phyloP scores from a whole-genome alignment of 2,888 invertebrate species.

The Hartigia nigra region DNA sequence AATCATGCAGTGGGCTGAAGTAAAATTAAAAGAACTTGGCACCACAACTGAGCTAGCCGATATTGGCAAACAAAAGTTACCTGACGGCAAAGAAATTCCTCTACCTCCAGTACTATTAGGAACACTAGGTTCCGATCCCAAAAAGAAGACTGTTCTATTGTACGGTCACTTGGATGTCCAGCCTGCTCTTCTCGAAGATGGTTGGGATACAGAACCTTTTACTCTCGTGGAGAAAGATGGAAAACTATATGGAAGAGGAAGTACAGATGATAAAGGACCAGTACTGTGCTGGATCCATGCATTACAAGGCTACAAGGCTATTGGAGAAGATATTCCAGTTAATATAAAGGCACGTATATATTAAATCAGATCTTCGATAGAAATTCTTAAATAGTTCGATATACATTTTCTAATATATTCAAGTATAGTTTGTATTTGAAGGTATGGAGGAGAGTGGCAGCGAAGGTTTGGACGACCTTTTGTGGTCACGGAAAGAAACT shows the following conservation, averaged over 20 bases:
- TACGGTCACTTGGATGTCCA: slow-evolving; percentile 99
- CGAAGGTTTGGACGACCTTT: slow-evolving; percentile 90
- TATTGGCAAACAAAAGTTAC: slow-evolving; percentile 80
- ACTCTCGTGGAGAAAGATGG: slow-evolving; percentile 86
- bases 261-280: slow-evolving; percentile 95
- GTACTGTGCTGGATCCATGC: slow-evolving; percentile 97
- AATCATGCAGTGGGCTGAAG: slow-evolving; percentile 88
- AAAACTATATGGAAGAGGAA: slow-evolving; percentile 91
- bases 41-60: slow-evolving; percentile 78
- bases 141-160: slow-evolving; percentile 92
- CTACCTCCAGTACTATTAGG: slow-evolving; percentile 90
- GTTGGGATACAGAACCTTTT: slow-evolving; percentile 97
- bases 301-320: slow-evolving; percentile 85
- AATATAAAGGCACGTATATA: slow-evolving; percentile 71
- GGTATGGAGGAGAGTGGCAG: slow-evolving; percentile 99
- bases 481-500: slow-evolving; percentile 77
- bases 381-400: neutral
- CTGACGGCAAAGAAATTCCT: slow-evolving; percentile 78
- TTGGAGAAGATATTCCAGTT: slow-evolving; percentile 77
- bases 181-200: slow-evolving; percentile 92
- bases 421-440: slow-evolving; percentile 86
- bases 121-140: slow-evolving; percentile 78
- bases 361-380: neutral
- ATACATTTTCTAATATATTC: slow-evolving; percentile 2
- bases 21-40: slow-evolving; percentile 77